phyloP scores from a whole-genome alignment of 2,113 vertebrate genomes.

The Dipodomys spectabilis region DNA sequence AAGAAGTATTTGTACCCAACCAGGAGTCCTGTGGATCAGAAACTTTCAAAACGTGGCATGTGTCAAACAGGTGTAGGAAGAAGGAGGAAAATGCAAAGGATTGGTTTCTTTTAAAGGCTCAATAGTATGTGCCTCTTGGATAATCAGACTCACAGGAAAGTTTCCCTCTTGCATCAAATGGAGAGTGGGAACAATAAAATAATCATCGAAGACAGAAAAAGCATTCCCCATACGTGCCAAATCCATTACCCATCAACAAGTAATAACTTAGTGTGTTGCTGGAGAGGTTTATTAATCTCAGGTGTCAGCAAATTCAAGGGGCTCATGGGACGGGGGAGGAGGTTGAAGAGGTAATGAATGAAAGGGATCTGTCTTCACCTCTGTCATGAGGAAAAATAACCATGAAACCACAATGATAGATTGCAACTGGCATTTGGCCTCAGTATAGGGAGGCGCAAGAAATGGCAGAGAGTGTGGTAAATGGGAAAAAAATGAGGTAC shows the following conservation, averaged over 20 bases:
- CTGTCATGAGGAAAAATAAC: background rate
- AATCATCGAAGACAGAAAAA: background rate
- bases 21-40: background rate
- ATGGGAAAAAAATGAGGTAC: background rate
- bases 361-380: background rate
- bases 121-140: fast-evolving
- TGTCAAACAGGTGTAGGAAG: background rate
- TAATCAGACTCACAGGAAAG: background rate
- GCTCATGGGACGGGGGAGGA: no score
- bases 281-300: background rate
- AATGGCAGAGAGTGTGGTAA: background rate
- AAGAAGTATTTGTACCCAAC: no score
- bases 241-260: background rate
- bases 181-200: background rate
- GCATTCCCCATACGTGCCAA: background rate
- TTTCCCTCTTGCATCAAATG: background rate
- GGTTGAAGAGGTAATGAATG: background rate
- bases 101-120: background rate
- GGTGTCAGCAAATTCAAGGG: background rate
- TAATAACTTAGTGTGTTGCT: background rate
- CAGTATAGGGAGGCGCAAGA: background rate
- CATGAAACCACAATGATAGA: background rate
- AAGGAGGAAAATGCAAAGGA: no score
- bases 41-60: background rate
- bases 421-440: background rate